phyloP scores from a whole-genome alignment of 2,888 invertebrate species.

The Protophormia terraenovae region DNA sequence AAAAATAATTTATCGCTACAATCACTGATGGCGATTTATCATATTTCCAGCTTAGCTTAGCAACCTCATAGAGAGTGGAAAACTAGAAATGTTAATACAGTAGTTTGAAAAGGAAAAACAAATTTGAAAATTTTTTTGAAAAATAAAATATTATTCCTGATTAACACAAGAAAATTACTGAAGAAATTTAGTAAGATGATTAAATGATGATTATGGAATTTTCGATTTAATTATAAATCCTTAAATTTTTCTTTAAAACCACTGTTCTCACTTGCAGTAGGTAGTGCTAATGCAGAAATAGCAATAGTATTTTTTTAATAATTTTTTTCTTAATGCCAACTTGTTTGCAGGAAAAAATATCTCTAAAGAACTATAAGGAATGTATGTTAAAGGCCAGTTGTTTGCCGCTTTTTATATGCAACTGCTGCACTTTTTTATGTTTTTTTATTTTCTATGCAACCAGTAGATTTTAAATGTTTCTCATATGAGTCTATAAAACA shows the following conservation, averaged over 20 bases:
- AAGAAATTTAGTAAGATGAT: no score
- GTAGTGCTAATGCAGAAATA: slow-evolving; percentile 40
- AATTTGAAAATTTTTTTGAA: not conserved
- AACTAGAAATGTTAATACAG: slow-evolving; percentile 43
- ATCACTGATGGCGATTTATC: slow-evolving; percentile 81
- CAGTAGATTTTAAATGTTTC: slow-evolving; percentile 45
- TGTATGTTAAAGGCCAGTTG: slow-evolving; percentile 66
- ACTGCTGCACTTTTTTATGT: slow-evolving; percentile 21
- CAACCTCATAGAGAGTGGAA: not conserved
- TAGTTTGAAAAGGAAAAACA: not conserved
- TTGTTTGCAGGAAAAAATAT: not conserved
- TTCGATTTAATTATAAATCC: no score
- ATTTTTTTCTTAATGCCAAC: slow-evolving; percentile 7
- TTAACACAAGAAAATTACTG: no score
- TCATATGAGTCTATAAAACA: slow-evolving; percentile 23
- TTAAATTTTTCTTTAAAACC: not conserved
- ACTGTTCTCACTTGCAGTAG: slow-evolving; percentile 47
- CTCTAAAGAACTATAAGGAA: slow-evolving; percentile 48
- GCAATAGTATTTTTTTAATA: not conserved
- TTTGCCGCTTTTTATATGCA: slow-evolving; percentile 58
- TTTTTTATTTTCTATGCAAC: slow-evolving; percentile 30
- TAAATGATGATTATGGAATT: no score
- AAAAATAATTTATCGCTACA: slow-evolving; percentile 76
- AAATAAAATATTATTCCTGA: no score
- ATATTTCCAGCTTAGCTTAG: slow-evolving; percentile 65